Evolutionary conservation across 92 coral and sea anemone genomes (phyloP).

Genomic region (Epizoanthus illoricatus): DNA sequence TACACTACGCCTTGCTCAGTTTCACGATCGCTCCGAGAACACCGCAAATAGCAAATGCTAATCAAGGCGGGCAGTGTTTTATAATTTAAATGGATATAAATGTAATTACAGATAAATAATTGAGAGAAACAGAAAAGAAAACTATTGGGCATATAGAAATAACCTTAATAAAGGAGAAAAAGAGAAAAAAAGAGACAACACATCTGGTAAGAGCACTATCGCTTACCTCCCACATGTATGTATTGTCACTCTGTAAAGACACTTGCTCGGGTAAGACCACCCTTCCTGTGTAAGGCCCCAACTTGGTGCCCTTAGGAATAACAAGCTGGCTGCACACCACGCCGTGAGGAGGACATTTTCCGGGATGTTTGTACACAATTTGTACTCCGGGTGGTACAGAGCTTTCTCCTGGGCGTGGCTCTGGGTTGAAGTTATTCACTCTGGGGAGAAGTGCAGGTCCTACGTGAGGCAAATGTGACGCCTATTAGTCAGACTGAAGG

Average conservation of each 20-base stretch:
- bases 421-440: background rate
- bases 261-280: constrained; percentile 64
- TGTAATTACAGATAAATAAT: too few relatives aligned
- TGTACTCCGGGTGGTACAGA: constrained; percentile 31
- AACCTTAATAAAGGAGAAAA: too few relatives aligned
- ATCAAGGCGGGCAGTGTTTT: too few relatives aligned
- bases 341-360: constrained; percentile 36
- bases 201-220: too few relatives aligned
- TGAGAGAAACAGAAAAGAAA: too few relatives aligned
- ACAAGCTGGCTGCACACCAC: constrained; percentile 71
- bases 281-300: constrained; percentile 92
- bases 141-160: too few relatives aligned
- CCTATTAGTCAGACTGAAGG: too few relatives aligned
- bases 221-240: constrained; percentile 82
- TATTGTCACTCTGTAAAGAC: constrained; percentile 55
- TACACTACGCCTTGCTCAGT: too few relatives aligned
- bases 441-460: background rate
- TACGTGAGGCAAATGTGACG: background rate
- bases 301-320: constrained; percentile 84
- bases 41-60: too few relatives aligned
- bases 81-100: too few relatives aligned
- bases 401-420: constrained; percentile 5
- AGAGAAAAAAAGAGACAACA: too few relatives aligned
- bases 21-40: too few relatives aligned
- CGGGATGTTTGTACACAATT: constrained; percentile 33